Percentiles rank a stretch among this genome's conserved stretches.
Conservation (phyloP, 2,797 vertebrate genomes). For the Rhincodon typus region DNA sequence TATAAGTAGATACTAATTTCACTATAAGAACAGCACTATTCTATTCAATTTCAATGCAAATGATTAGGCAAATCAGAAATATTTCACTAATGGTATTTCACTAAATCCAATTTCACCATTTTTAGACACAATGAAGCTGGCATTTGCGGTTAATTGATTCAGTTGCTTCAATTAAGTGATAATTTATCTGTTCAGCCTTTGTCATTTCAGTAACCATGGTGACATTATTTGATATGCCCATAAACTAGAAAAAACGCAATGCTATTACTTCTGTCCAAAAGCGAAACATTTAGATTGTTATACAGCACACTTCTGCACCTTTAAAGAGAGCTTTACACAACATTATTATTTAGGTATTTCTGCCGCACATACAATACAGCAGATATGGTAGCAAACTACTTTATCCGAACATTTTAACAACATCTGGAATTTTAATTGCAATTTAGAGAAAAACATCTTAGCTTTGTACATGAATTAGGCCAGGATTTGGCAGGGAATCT, state of each 20-base stretch:
- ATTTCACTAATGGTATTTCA: conserved; percentile 21
- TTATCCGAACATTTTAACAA: not conserved
- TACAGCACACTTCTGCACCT: not conserved
- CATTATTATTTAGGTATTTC: not conserved
- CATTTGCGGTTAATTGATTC: conserved; percentile 32
- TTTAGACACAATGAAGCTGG: conserved; percentile 14
- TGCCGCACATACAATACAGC: not conserved
- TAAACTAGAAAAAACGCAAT: not conserved
- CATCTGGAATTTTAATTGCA: not conserved
- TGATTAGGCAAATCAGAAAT: conserved; percentile 11
- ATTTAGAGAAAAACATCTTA: not conserved
- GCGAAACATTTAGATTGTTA: not conserved
- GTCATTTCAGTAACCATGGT: conserved; percentile 31
- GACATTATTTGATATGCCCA: conserved; percentile 21
- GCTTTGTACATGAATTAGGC: not conserved
- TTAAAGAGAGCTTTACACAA: not conserved
- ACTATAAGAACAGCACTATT: not conserved
- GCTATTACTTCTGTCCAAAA: not conserved
- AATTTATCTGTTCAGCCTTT: conserved; percentile 27
- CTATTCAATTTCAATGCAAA: conserved; percentile 13
- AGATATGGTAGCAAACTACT: too few species aligned
- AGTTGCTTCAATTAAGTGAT: conserved; percentile 31
- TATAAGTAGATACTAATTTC: conserved; percentile 34
- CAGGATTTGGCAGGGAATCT: not conserved
- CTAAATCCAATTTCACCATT: conserved; percentile 10